phyloP scores from a whole-genome alignment of 2,888 invertebrate genomes.

The Orthosia gracilis region DNA sequence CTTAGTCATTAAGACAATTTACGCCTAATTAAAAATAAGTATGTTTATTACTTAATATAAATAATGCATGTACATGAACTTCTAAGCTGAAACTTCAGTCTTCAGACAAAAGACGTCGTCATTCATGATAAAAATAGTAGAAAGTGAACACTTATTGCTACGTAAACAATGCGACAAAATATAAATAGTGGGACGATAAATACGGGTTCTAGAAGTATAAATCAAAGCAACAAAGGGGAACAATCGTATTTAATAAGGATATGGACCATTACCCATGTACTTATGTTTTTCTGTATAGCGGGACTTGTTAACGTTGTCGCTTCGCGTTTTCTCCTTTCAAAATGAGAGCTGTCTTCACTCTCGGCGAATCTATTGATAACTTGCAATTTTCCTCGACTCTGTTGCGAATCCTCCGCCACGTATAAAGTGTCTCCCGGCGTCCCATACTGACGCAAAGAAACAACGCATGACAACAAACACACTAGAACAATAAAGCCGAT shows the following conservation, averaged over 20 bases:
- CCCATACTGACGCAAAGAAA: conserved; percentile 79
- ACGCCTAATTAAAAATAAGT: conserved; percentile 37
- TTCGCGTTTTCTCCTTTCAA: conserved; percentile 85
- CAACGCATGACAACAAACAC: conserved; percentile 77
- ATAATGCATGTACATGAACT: conserved; percentile 60
- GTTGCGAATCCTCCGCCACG: conserved; percentile 78
- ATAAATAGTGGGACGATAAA: conserved; percentile 61
- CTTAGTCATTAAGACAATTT: conserved; percentile 48
- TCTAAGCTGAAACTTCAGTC: conserved; percentile 47
- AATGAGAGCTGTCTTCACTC: conserved; percentile 68
- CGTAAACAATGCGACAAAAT: conserved; percentile 66
- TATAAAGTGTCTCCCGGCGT: conserved; percentile 79
- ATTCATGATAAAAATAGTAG: conserved; percentile 73
- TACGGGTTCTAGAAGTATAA: conserved; percentile 44
- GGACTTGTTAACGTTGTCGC: conserved; percentile 78
- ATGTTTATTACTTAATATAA: conserved; percentile 39
- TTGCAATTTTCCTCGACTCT: conserved; percentile 74
- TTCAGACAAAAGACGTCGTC: conserved; percentile 58
- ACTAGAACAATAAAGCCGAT: conserved; percentile 78
- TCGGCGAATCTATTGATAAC: conserved; percentile 79
- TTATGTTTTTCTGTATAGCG: conserved; percentile 82
- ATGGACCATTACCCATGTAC: conserved; percentile 87
- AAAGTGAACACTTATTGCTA: conserved; percentile 65
- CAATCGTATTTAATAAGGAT: conserved; percentile 79
- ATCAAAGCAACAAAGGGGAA: conserved; percentile 77